Evolutionary conservation across 1,140 invertebrate genomes (phyloP).

Genomic region (Lerema accius): DNA sequence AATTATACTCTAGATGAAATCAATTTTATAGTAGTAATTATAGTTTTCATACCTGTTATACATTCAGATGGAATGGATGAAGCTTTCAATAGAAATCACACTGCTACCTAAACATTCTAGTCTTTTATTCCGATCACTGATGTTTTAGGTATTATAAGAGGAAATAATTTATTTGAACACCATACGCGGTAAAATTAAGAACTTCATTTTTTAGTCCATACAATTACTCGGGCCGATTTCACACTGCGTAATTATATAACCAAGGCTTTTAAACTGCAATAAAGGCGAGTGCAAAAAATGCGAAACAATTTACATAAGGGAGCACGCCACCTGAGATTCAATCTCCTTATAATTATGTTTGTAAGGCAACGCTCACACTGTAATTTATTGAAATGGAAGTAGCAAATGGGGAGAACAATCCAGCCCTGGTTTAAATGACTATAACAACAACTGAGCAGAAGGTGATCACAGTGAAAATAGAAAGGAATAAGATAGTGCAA

Average conservation of each 20-base stretch:
- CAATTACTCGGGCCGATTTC: conserved; percentile 41
- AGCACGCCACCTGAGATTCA: conserved; percentile 58
- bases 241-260: conserved; percentile 60
- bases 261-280: conserved; percentile 56
- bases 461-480: no score
- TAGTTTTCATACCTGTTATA: no score
- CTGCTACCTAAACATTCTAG: no score
- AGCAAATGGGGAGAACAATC: background rate
- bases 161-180: no score
- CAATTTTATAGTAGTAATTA: no score
- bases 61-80: no score
- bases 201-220: conserved; percentile 26
- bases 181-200: conserved; percentile 24
- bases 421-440: no score
- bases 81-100: no score
- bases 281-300: conserved; percentile 49
- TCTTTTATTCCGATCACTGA: no score
- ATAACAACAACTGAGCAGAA: background rate
- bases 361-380: conserved; percentile 34
- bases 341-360: conserved; percentile 63
- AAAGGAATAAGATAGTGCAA: no score
- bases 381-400: conserved; percentile 6
- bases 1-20: no score
- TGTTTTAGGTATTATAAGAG: no score
- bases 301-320: conserved; percentile 62